A percentile compares a stretch with the other conserved stretches of the same genome.
These are phyloP conservation scores for Asarcornis scutulata DNA, from an alignment of 2,113 vertebrate species.

Conservation along the genomic window DNA sequence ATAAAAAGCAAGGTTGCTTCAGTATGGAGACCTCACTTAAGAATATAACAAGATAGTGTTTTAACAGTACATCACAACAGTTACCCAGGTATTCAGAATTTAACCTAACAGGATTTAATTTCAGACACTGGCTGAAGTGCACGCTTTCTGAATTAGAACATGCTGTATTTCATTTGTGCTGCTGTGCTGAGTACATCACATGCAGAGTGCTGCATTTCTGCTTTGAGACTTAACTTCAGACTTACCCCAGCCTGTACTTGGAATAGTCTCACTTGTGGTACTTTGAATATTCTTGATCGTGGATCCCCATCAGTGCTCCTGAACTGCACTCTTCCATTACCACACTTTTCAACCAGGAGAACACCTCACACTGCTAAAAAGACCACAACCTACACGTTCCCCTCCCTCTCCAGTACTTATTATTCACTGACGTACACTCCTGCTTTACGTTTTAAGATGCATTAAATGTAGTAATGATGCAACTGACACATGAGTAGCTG, in stretches of 20 bases:
- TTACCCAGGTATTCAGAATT: not conserved
- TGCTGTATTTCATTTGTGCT: not conserved
- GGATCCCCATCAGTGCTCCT: not conserved
- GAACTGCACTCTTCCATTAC: not conserved
- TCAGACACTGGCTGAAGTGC: not conserved
- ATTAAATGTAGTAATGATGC: constrained; percentile 6
- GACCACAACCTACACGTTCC: not conserved
- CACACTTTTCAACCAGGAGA: not conserved
- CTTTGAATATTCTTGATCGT: not conserved
- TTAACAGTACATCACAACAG: not conserved
- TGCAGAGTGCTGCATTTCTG: not conserved
- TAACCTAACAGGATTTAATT: not conserved
- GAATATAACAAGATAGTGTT: not conserved
- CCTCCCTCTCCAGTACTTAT: not conserved
- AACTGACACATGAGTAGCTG: not conserved
- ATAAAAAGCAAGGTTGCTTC: not conserved
- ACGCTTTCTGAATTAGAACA: not conserved
- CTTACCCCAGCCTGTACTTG: not conserved
- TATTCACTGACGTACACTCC: not conserved
- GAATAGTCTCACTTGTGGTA: too few relatives aligned
- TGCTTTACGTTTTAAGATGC: not conserved
- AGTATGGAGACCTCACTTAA: not conserved
- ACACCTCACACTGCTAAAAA: not conserved
- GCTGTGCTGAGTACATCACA: not conserved
- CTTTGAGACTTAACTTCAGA: not conserved